Percentiles rank a stretch among this genome's conserved stretches.
These are phyloP conservation scores for Cephalopachus bancanus DNA, from an alignment of 2,797 vertebrate genomes.

Conservation along the genomic window DNA sequence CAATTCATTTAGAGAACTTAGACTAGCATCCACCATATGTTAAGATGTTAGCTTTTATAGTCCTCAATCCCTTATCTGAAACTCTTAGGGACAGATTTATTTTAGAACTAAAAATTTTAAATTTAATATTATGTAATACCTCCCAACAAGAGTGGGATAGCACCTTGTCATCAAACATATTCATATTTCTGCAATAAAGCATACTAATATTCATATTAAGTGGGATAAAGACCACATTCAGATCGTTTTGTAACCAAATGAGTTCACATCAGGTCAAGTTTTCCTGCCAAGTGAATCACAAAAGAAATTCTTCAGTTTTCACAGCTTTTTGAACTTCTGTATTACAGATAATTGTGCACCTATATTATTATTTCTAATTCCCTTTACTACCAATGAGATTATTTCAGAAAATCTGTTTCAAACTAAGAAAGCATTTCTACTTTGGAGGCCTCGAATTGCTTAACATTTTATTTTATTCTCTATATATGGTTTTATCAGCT, in stretches of 20 bases:
- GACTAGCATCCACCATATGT: not conserved
- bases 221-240: not conserved
- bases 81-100: constrained; percentile 36
- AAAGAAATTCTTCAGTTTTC: constrained; percentile 31
- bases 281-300: not conserved
- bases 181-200: constrained; percentile 51
- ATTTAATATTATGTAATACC: not conserved
- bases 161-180: not conserved
- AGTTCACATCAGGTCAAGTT: not conserved
- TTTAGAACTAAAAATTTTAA: constrained; percentile 49
- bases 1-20: constrained; percentile 50
- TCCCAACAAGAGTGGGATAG: not conserved
- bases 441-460: constrained; percentile 31
- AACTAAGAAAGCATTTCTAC: constrained; percentile 52
- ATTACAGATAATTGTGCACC: not conserved
- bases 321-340: not conserved
- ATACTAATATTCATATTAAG: constrained; percentile 51
- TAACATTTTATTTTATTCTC: not conserved
- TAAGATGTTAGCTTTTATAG: constrained; percentile 31
- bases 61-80: constrained; percentile 33
- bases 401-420: constrained; percentile 54
- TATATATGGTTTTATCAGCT: not conserved
- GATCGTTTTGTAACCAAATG: constrained; percentile 1
- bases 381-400: not conserved
- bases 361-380: constrained; percentile 1